Base-by-base conservation (phyloP, 2,797 vertebrate species). In the Fistularia tabacaria region DNA sequence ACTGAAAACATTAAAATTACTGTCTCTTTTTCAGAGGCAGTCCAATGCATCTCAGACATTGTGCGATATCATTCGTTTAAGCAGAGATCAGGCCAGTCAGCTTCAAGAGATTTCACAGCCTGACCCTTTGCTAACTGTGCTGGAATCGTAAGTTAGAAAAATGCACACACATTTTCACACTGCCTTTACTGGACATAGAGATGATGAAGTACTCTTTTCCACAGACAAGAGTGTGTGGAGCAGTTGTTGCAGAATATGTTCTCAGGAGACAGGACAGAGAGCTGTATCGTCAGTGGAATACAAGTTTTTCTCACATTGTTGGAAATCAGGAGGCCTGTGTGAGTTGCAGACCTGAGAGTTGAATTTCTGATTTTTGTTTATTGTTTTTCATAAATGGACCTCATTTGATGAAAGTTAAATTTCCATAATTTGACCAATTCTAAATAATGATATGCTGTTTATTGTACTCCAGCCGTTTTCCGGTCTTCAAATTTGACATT, bases 21-120 rank as follows among this genome's bases (percentile, higher is more conserved):
- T 25, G 25, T 25, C 25, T 49, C 54, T 37, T 56, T 15, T 64
- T 15, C 84, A 93, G 92, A 89, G 90, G 82, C 91, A 99, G 83
- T 96, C 95, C 12, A 99, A 99, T 7, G 96, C 97, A 45, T 97
- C 96, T 51, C 97, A 99, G 84, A 96, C 96, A 38, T 88, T 99
- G 79, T 99, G 96, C 12, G 96, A 99, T 83, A 93, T 99, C 70
- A 91, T 99, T 69, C 91, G 96, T 69, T 81, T 99, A 73, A 96
- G 96, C 91, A 91, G 96, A 85, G 97, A 99, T 87, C 97, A 99
- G 89, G 92, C 93, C 72, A 89, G 83, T 83, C 96, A 95, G 73
- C 90, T 95, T 49, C 94, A 93, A 66, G 96, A 98, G 59, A 85
- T 88, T n/a, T 83, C 90, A 3, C 94, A 98, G 82, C 89, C 93